Percentiles rank a stretch among this genome's conserved stretches.
These are phyloP conservation scores for Antigone vipio DNA, from an alignment of 2,113 vertebrate genomes.

Conservation along the genomic window DNA sequence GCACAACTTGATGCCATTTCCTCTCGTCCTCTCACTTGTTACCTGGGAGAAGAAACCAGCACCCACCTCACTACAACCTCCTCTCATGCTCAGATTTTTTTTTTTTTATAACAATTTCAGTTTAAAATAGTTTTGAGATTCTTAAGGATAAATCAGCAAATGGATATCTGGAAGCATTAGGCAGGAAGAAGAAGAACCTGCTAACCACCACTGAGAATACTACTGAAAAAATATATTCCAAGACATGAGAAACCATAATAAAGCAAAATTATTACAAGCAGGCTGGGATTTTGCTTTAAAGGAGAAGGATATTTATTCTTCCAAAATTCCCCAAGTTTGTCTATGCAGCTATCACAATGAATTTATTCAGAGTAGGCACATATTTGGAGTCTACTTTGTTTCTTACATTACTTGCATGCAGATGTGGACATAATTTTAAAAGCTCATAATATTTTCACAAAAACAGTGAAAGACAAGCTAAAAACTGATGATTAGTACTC, in stretches of 20 bases:
- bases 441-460: not conserved
- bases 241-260: not conserved
- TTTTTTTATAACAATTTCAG: not conserved
- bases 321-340: not conserved
- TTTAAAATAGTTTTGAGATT: not conserved
- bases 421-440: not conserved
- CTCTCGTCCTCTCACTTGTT: too few species aligned
- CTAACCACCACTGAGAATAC: not conserved
- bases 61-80: too few species aligned
- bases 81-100: not conserved
- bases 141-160: not conserved
- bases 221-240: not conserved
- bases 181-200: not conserved
- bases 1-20: too few species aligned
- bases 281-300: not conserved
- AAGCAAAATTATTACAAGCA: not conserved
- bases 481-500: not conserved
- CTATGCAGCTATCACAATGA: not conserved
- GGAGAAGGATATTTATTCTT: not conserved
- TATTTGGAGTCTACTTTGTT: not conserved
- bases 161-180: not conserved
- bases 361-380: not conserved
- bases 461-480: not conserved
- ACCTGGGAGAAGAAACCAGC: too few species aligned
- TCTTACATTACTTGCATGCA: not conserved